Evolutionary conservation across 2,888 invertebrate species (phyloP).

Genomic region (Eurytoma californica): DNA sequence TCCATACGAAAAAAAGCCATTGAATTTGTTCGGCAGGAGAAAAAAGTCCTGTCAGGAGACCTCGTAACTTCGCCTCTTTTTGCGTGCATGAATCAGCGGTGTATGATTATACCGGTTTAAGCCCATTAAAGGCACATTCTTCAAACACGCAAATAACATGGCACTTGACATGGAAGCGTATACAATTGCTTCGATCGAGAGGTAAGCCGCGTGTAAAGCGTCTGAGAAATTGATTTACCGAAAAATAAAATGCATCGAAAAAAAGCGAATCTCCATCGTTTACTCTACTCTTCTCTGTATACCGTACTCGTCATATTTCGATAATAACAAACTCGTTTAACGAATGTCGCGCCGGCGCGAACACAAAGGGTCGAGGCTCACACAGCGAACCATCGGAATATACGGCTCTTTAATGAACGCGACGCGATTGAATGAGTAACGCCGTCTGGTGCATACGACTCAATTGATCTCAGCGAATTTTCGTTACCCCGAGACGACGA

Average conservation of each 20-base stretch:
- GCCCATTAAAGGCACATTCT: constrained; percentile 26
- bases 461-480: constrained; percentile 28
- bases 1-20: constrained; percentile 11
- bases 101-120: constrained; percentile 28
- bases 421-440: constrained; percentile 17
- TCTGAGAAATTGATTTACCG: constrained; percentile 8
- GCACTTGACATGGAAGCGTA: constrained; percentile 3
- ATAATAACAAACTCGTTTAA: background rate
- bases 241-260: constrained; percentile 3
- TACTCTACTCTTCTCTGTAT: background rate
- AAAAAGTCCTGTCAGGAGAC: background rate
- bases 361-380: too few relatives aligned
- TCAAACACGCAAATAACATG: constrained; percentile 24
- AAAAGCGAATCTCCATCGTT: background rate
- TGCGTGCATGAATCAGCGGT: constrained; percentile 14
- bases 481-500: background rate
- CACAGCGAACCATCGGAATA: background rate
- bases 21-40: constrained; percentile 5
- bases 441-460: background rate
- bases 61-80: constrained; percentile 22
- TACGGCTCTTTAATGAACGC: constrained; percentile 31
- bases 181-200: constrained; percentile 6
- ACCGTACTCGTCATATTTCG: background rate
- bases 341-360: too few relatives aligned
- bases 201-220: background rate